Percentiles rank a stretch among this genome's conserved stretches.
These are phyloP conservation scores for Holocentrus rufus DNA, from an alignment of 2,797 vertebrate species.

Conservation along the genomic window DNA sequence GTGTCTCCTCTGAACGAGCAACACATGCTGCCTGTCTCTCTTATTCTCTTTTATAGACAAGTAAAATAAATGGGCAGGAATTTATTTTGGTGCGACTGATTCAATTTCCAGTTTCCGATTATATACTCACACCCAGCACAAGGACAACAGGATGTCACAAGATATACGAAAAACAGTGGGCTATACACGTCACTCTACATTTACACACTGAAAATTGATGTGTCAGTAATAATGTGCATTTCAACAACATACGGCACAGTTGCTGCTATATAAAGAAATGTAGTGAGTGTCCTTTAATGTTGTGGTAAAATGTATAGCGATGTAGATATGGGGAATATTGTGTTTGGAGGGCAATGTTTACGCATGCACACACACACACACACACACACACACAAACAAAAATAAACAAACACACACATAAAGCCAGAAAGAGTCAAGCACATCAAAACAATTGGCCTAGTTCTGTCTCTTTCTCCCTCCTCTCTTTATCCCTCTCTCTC, in stretches of 20 bases:
- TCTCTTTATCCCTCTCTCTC: constrained; percentile 67
- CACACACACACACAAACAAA: constrained; percentile 23
- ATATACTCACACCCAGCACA: too few species aligned
- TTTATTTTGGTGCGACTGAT: too few species aligned
- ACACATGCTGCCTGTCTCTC: background rate
- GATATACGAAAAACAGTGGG: too few species aligned
- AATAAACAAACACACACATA: constrained; percentile 16
- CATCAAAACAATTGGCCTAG: constrained; percentile 78
- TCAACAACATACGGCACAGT: too few species aligned
- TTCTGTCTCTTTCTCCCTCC: constrained; percentile 74
- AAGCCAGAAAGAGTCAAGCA: constrained; percentile 64
- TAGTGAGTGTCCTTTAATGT: background rate
- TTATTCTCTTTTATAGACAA: background rate
- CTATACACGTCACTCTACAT: too few species aligned
- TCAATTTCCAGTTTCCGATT: too few species aligned
- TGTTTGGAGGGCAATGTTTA: constrained; percentile 26
- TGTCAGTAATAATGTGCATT: too few species aligned
- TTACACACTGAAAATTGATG: too few species aligned
- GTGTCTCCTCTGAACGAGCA: background rate
- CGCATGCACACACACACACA: constrained; percentile 7
- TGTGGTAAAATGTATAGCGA: background rate
- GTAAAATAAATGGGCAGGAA: too few species aligned
- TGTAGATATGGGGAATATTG: background rate
- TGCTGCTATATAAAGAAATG: too few species aligned
- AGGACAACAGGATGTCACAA: too few species aligned